Percentiles rank a stretch among this genome's conserved stretches.
Conservation (phyloP, 1,140 invertebrate genomes). For the Diuraphis noxia region DNA sequence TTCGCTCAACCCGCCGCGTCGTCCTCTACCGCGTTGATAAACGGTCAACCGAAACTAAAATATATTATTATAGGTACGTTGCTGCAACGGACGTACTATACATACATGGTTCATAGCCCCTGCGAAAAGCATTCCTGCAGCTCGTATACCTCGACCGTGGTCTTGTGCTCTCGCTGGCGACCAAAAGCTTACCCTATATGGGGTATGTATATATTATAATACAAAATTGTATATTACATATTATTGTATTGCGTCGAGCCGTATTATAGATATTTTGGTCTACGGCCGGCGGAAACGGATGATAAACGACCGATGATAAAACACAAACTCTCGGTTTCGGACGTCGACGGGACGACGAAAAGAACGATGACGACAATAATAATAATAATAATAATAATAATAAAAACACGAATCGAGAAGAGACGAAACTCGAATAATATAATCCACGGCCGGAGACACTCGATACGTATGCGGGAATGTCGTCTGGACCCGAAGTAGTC, state of each 20-base stretch:
- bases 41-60: too few relatives aligned
- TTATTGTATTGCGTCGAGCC: not conserved
- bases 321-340: conserved; percentile 8
- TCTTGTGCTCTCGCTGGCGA: too few relatives aligned
- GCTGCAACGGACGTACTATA: not conserved
- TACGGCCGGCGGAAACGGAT: not conserved
- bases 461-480: conserved; percentile 22
- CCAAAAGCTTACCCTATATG: not conserved
- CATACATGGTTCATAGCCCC: not conserved
- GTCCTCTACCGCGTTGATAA: too few relatives aligned
- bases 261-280: not conserved
- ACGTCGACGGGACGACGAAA: conserved; percentile 1
- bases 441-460: not conserved
- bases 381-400: not conserved
- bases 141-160: not conserved
- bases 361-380: too few relatives aligned
- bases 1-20: too few relatives aligned
- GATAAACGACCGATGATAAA: conserved; percentile 4
- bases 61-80: too few relatives aligned
- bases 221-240: too few relatives aligned
- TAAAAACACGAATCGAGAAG: not conserved
- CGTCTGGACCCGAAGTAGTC: not conserved
- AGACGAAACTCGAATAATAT: not conserved
- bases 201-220: not conserved
- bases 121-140: not conserved